Evolutionary conservation across 2,797 vertebrate species (phyloP).

Genomic region (Xenops minutus): DNA sequence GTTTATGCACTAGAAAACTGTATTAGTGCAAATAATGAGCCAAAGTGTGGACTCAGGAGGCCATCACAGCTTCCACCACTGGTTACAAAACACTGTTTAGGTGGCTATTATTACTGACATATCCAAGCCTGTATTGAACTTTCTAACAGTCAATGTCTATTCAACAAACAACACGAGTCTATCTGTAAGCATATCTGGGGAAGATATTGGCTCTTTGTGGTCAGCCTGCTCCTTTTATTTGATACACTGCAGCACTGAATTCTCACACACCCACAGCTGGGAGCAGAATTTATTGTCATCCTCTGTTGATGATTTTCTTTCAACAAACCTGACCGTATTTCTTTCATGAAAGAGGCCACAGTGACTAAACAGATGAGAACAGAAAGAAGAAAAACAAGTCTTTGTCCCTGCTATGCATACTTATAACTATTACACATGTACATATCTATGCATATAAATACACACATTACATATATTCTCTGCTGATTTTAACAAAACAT

Average conservation of each 20-base stretch:
- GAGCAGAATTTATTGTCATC: not conserved
- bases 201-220: not conserved
- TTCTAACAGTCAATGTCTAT: not conserved
- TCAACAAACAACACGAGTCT: not conserved
- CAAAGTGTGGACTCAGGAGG: not conserved
- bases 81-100: not conserved
- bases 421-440: not conserved
- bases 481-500: not conserved
- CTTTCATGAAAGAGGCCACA: not conserved
- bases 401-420: not conserved
- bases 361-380: not conserved
- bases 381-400: not conserved
- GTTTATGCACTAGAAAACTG: not conserved
- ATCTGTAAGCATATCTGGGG: not conserved
- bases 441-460: not conserved
- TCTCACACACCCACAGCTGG: not conserved
- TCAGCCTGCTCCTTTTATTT: not conserved
- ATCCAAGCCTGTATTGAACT: not conserved
- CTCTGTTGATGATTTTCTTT: not conserved
- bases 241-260: not conserved
- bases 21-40: not conserved
- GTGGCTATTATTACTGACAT: not conserved
- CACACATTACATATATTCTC: not conserved
- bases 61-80: not conserved
- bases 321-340: not conserved